Evolutionary conservation across 2,797 vertebrate genomes (phyloP).

Genomic region (Lycodopsis pacificus): DNA sequence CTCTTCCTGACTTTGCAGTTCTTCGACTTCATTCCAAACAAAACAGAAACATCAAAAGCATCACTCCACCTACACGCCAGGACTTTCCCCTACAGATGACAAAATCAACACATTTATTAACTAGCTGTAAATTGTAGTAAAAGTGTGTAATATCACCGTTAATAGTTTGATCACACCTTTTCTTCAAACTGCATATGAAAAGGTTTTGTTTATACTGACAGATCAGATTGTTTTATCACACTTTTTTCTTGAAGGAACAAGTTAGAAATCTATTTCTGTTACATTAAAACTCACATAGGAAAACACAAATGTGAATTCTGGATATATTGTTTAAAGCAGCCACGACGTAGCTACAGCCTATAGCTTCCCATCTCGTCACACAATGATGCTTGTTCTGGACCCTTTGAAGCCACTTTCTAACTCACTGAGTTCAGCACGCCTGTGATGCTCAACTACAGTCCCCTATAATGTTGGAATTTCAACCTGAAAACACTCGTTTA

Average conservation of each 20-base stretch:
- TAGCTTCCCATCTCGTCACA: no score
- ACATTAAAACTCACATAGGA: not conserved
- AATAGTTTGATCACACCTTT: not conserved
- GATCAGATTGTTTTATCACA: not conserved
- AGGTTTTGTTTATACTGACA: not conserved
- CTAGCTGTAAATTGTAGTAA: not conserved
- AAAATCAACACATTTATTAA: not conserved
- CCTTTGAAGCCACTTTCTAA: no score
- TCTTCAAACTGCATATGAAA: not conserved
- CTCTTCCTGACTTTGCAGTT: not conserved
- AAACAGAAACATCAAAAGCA: not conserved
- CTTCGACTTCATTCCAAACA: not conserved
- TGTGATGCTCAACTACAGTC: no score
- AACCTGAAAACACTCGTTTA: no score
- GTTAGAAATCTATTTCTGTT: not conserved
- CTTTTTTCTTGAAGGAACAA: not conserved
- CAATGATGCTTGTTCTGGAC: no score
- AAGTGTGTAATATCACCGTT: not conserved
- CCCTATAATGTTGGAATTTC: no score
- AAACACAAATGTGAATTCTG: not conserved
- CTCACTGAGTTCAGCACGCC: no score
- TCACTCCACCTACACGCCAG: not conserved
- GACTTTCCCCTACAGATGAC: not conserved
- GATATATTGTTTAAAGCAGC: not conserved
- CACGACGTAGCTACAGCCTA: no score